phyloP scores from a whole-genome alignment of 1,140 invertebrate species.

The Drosophila pallidifrons region DNA sequence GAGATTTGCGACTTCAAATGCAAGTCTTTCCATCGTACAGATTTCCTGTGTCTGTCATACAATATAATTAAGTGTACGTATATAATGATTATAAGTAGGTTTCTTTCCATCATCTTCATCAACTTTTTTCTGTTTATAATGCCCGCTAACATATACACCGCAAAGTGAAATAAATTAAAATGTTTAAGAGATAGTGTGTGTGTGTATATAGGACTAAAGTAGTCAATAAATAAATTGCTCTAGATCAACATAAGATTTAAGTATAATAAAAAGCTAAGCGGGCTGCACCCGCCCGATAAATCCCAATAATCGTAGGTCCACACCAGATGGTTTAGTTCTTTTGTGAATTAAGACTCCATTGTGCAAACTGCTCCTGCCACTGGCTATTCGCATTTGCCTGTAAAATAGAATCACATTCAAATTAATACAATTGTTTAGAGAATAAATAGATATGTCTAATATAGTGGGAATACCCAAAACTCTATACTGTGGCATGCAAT shows the following conservation, averaged over 20 bases:
- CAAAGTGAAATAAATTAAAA: constrained; percentile 58
- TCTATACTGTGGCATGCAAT: constrained; percentile 62
- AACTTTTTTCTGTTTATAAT: constrained; percentile 14
- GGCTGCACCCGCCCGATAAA: constrained; percentile 22
- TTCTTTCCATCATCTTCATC: neutral
- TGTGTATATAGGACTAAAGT: constrained; percentile 55
- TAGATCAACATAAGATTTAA: constrained; percentile 74
- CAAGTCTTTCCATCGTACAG: constrained; percentile 1
- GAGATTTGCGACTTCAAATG: constrained; percentile 34
- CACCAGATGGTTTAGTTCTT: constrained; percentile 69
- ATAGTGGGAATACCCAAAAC: constrained; percentile 41
- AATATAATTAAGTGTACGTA: constrained; percentile 36
- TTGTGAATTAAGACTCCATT: constrained; percentile 84
- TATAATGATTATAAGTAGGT: constrained; percentile 8
- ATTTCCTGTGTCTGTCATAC: constrained; percentile 1
- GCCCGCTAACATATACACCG: constrained; percentile 30
- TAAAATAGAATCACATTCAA: constrained; percentile 8
- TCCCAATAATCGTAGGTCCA: constrained; percentile 9
- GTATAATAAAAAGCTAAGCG: constrained; percentile 78
- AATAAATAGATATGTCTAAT: neutral
- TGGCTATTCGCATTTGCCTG: constrained; percentile 84
- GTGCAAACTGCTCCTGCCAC: constrained; percentile 85
- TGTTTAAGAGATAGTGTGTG: constrained; percentile 47
- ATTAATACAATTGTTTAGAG: constrained; percentile 2
- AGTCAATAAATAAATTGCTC: constrained; percentile 82